A percentile compares a stretch with the other conserved stretches of the same genome.
phyloP scores from a whole-genome alignment of 53 echinoderm and acorn worm species.

The Arbacia lixula region DNA sequence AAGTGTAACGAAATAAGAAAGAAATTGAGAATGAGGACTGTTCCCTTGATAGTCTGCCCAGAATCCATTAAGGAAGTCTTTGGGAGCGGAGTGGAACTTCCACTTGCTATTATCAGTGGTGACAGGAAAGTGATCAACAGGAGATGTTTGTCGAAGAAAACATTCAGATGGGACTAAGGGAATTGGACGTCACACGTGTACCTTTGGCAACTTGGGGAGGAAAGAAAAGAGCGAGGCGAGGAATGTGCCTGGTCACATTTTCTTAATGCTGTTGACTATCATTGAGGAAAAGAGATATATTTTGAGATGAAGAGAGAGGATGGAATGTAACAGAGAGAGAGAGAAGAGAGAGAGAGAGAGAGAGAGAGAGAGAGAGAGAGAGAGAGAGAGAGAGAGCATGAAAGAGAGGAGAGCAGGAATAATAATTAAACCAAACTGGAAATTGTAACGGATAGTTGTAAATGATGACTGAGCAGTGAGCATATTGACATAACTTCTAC shows the following conservation, averaged over 20 bases:
- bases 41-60: conserved; percentile 23
- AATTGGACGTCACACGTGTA: conserved; percentile 7
- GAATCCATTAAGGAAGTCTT: conserved; percentile 11
- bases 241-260: too few relatives aligned
- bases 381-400: too few relatives aligned
- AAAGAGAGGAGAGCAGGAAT: too few relatives aligned
- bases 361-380: too few relatives aligned
- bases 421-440: too few relatives aligned
- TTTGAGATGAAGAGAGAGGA: conserved; percentile 15
- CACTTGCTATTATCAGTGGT: background rate
- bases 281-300: too few relatives aligned
- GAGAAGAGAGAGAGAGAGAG: too few relatives aligned
- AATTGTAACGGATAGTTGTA: too few relatives aligned
- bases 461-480: too few relatives aligned
- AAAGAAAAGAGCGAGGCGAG: conserved; percentile 5
- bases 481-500: too few relatives aligned
- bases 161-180: conserved; percentile 14
- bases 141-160: conserved; percentile 30
- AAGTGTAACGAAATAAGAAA: too few relatives aligned
- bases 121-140: conserved; percentile 37
- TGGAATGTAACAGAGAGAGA: conserved; percentile 28
- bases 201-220: conserved; percentile 13
- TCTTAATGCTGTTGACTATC: too few relatives aligned
- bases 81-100: background rate
- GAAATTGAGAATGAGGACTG: background rate